Evolutionary conservation across 1,140 invertebrate species (phyloP).

Genomic region (Drosophila orosa): DNA sequence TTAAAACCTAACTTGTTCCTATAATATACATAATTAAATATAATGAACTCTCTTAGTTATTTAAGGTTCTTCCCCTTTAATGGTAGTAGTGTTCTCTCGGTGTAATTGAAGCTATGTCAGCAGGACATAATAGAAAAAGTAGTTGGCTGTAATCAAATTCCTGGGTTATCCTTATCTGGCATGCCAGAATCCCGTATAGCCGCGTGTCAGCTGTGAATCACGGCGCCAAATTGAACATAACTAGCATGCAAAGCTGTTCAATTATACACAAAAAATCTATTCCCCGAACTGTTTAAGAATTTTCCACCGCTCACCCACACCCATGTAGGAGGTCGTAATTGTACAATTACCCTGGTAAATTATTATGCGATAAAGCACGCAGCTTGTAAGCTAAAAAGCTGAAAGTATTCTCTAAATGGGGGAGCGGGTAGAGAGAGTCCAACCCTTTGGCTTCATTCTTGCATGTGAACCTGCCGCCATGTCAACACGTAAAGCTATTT

Average conservation of each 20-base stretch:
- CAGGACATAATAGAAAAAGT: not conserved
- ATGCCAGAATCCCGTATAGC: slow-evolving; percentile 10
- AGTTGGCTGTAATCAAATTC: slow-evolving; percentile 16
- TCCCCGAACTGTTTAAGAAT: slow-evolving; percentile 59
- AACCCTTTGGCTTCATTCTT: slow-evolving; percentile 44
- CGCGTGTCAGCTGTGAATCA: slow-evolving; percentile 14
- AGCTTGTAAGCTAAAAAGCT: slow-evolving; percentile 61
- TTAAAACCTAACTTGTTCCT: too few species aligned
- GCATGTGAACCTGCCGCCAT: slow-evolving; percentile 66
- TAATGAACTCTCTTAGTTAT: not conserved
- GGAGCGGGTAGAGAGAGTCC: not conserved
- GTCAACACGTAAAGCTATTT: slow-evolving; percentile 73
- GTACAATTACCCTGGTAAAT: slow-evolving; percentile 77
- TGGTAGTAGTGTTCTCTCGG: too few species aligned
- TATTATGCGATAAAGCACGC: slow-evolving; percentile 81
- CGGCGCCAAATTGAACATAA: slow-evolving; percentile 44
- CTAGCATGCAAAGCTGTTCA: slow-evolving; percentile 45
- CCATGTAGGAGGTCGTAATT: slow-evolving; percentile 54
- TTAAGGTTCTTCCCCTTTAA: too few species aligned
- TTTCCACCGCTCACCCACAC: slow-evolving; percentile 20
- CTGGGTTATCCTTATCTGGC: slow-evolving; percentile 20
- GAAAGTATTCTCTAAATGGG: slow-evolving; percentile 30
- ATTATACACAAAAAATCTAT: slow-evolving; percentile 53
- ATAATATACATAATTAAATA: not conserved
- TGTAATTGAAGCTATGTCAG: not conserved